A percentile compares a stretch with the other conserved stretches of the same genome.
Evolutionary conservation across 1,140 invertebrate genomes (phyloP).

Genomic region (Zaprionus ghesquierei): DNA sequence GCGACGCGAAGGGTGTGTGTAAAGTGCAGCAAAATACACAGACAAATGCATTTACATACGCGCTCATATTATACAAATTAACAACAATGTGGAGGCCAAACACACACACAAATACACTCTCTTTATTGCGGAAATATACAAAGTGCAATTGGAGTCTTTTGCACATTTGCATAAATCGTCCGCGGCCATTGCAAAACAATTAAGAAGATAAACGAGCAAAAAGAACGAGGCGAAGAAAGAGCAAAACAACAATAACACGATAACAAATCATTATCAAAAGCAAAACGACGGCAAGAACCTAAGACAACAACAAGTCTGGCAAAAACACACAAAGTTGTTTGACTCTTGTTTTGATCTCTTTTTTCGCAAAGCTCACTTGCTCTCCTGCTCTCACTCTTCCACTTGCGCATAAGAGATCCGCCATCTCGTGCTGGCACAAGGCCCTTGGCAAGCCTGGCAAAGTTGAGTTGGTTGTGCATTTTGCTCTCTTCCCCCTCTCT

Average conservation of each 20-base stretch:
- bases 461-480: too few species aligned
- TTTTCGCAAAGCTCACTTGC: slow-evolving; percentile 22
- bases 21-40: slow-evolving; percentile 18
- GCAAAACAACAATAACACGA: slow-evolving; percentile 36
- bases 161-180: slow-evolving; percentile 63
- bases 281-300: slow-evolving; percentile 56
- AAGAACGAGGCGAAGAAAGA: slow-evolving; percentile 3
- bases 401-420: slow-evolving; percentile 46
- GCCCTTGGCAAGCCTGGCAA: not conserved
- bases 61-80: slow-evolving; percentile 2
- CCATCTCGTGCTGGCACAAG: slow-evolving; percentile 34
- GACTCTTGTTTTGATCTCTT: slow-evolving; percentile 54
- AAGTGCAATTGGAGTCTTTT: slow-evolving; percentile 54
- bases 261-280: slow-evolving; percentile 52
- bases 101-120: not conserved
- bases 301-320: slow-evolving; percentile 55
- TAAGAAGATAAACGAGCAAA: slow-evolving; percentile 29
- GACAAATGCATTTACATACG: not conserved
- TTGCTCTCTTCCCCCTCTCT: too few species aligned
- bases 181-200: slow-evolving; percentile 46
- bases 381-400: not conserved
- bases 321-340: slow-evolving; percentile 58
- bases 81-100: not conserved
- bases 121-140: slow-evolving; percentile 53
- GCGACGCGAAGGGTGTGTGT: not conserved